Conservation (phyloP, 2,888 invertebrate genomes). For the Himalopsyche tibetana region DNA sequence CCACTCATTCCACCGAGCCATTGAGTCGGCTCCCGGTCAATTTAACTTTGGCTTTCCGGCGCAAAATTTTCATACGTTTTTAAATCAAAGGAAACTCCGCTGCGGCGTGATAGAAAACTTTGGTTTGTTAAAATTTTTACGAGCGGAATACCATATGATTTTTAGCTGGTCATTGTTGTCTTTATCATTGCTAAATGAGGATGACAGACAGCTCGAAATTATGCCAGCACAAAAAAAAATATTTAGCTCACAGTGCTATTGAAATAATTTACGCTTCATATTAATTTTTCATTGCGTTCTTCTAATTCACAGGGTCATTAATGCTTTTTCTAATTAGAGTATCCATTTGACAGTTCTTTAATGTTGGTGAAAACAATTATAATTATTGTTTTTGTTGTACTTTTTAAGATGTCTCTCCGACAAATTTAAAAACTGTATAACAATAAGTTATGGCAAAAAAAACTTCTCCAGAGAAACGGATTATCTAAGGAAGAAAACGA, state of each 20-base stretch:
- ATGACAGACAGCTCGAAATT: neutral
- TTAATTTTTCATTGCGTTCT: too few species aligned
- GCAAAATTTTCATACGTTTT: constrained; percentile 50
- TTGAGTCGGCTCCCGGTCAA: constrained; percentile 53
- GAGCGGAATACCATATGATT: neutral
- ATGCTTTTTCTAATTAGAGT: too few species aligned
- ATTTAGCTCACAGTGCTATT: neutral
- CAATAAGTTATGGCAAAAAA: too few species aligned
- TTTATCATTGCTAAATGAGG: neutral
- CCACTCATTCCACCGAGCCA: neutral
- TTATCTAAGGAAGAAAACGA: too few species aligned
- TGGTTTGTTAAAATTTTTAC: constrained; percentile 23
- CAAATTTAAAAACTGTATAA: too few species aligned
- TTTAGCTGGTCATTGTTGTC: constrained; percentile 4
- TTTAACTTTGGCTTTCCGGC: constrained; percentile 54
- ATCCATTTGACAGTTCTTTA: too few species aligned
- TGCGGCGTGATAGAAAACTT: neutral
- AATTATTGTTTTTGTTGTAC: too few species aligned
- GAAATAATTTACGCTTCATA: neutral
- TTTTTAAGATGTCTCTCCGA: too few species aligned
- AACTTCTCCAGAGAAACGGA: too few species aligned
- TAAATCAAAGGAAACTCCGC: constrained; percentile 55
- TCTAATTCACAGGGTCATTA: too few species aligned
- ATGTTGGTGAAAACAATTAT: too few species aligned
- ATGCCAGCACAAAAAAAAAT: neutral